Evolutionary conservation across 2,888 invertebrate species (phyloP), one percentile per base, ranked within the genome.

Genomic region (Calameuta filiformis): DNA sequence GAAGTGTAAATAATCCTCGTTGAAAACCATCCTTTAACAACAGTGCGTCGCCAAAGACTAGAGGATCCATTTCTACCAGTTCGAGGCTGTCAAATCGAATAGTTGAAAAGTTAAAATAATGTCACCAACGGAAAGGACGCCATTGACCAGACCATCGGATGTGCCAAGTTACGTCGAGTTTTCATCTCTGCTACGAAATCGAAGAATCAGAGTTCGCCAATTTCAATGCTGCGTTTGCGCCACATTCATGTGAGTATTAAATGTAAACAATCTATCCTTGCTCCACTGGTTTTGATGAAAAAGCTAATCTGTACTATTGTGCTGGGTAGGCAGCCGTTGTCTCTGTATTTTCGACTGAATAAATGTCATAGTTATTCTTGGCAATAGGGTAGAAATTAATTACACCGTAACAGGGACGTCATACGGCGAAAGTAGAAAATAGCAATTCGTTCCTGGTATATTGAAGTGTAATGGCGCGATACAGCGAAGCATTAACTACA

Each of bases 211-310:
- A 85, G 89, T 93, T 82, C 92, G 92, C 75, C 93, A 93, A 86
- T 94, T 95, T 86, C 96, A 96, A 86, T 96, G 96, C 88, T 95
- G 95, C 83, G 92, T 96, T 73, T 95, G 95, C 85, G 93, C 94
- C 6, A 92, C 93, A 12, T 91, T 96, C 78, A 90, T 96, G 96
- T 97, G 91, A 95, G 96, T 94, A 81, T 73, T 56, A 15, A 56
- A 23, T 23, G 15, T 6, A 56, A 56, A 56, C 56, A 56, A 56
- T 56, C 9, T 9, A 56, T 9, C 9, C 56, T 23, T 56, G 23
- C 23, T 9, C 56, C 9, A 23, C 9, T 56, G 15, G 23, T 56
- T 56, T 56, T 23, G 1, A 56, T 56, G 1, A 56, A 2, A 56
- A 56, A 23, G 56, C 9, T 56, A 56, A 56, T 56, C 56, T 56